phyloP scores from a whole-genome alignment of 2,888 invertebrate species.

The Ormyrus rosae region DNA sequence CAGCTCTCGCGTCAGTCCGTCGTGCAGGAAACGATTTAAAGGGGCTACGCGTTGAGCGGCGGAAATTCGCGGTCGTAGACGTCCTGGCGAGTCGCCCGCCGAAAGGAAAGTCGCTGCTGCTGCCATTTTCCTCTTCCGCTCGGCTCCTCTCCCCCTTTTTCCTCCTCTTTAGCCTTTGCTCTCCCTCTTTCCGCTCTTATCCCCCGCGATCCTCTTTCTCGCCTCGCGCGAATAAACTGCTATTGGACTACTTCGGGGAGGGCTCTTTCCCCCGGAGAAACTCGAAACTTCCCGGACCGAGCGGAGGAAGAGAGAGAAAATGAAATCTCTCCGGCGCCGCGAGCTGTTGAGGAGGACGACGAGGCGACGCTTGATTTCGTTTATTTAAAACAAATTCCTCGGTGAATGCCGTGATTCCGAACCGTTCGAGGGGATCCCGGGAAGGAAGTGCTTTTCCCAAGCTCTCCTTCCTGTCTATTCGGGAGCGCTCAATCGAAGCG shows the following conservation, averaged over 20 bases:
- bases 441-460: not conserved
- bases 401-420: constrained; percentile 10
- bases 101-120: constrained; percentile 31
- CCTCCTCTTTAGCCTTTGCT: not conserved
- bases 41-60: constrained; percentile 61
- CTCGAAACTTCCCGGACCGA: constrained; percentile 18
- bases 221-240: constrained; percentile 52
- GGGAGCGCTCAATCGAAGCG: not conserved
- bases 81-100: constrained; percentile 60
- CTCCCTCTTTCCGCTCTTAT: constrained; percentile 30
- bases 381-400: constrained; percentile 34
- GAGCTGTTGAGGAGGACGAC: not conserved
- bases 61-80: constrained; percentile 65
- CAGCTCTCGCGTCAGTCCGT: constrained; percentile 35
- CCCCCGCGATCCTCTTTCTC: constrained; percentile 17
- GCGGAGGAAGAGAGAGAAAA: constrained; percentile 11
- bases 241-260: constrained; percentile 50
- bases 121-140: not conserved
- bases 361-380: constrained; percentile 16
- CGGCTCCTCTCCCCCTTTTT: not conserved
- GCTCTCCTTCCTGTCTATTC: not conserved
- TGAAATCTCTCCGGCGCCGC: constrained; percentile 6
- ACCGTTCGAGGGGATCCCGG: not conserved
- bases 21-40: constrained; percentile 61
- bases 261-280: constrained; percentile 17